Conservation (phyloP, 64 coral and sea anemone genomes). For the Porites australiensis region DNA sequence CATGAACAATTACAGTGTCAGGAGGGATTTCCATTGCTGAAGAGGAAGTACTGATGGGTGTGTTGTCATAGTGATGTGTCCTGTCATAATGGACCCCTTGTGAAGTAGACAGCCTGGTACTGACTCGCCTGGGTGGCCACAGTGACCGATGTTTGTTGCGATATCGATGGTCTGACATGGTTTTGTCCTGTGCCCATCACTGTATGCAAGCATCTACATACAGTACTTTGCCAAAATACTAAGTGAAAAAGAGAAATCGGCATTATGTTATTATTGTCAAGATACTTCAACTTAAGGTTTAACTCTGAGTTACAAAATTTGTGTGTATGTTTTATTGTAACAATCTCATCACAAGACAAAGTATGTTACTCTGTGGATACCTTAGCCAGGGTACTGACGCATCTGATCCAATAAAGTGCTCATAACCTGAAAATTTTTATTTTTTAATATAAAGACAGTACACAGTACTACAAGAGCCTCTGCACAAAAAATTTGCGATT, state of each 20-base stretch:
- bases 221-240: neutral
- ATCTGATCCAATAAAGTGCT: too few relatives aligned
- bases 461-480: too few relatives aligned
- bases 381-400: too few relatives aligned
- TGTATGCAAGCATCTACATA: neutral
- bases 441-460: too few relatives aligned
- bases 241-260: neutral
- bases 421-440: too few relatives aligned
- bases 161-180: constrained; percentile 52
- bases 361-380: too few relatives aligned
- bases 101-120: constrained; percentile 35
- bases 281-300: too few relatives aligned
- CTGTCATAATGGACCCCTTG: constrained; percentile 24
- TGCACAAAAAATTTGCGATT: too few relatives aligned
- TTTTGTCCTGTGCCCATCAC: constrained; percentile 1
- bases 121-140: constrained; percentile 36
- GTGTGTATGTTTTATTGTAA: too few relatives aligned
- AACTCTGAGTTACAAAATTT: too few relatives aligned
- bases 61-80: constrained; percentile 33
- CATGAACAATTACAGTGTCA: constrained; percentile 44
- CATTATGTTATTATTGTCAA: too few relatives aligned
- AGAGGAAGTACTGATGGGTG: neutral
- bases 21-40: constrained; percentile 20
- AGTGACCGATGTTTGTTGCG: constrained; percentile 55
- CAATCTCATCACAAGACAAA: too few relatives aligned